phyloP scores from a whole-genome alignment of 2,113 vertebrate species.

The Brachypteracias leptosomus region DNA sequence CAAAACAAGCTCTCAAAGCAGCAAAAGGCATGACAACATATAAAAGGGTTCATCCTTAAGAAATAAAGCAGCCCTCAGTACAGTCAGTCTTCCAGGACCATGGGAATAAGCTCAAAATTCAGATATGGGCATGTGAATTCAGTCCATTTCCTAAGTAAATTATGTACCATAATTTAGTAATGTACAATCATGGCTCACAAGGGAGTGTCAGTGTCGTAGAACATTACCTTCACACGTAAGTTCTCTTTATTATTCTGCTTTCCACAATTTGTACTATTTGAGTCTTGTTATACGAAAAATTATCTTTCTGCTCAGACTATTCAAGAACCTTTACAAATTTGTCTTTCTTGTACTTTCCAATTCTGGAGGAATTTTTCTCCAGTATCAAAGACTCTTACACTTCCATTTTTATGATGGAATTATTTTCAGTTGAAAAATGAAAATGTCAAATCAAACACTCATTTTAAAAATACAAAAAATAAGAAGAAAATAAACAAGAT shows the following conservation, averaged over 20 bases:
- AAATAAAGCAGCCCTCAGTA: not conserved
- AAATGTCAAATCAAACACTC: not conserved
- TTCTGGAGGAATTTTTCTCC: not conserved
- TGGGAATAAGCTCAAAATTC: not conserved
- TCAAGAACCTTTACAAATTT: not conserved
- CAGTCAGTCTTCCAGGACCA: not conserved
- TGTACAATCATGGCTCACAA: not conserved
- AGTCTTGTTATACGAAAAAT: not conserved
- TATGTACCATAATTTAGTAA: not conserved
- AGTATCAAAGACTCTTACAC: not conserved
- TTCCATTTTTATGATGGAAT: not conserved
- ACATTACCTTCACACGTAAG: not conserved
- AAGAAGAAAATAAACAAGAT: not conserved
- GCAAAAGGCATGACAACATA: not conserved
- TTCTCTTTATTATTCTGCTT: not conserved
- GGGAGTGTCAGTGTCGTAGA: not conserved
- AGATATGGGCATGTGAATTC: not conserved
- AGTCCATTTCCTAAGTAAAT: not conserved
- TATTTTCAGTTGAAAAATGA: not conserved
- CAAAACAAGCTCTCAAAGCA: not conserved
- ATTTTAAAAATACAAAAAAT: not conserved
- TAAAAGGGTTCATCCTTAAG: not conserved
- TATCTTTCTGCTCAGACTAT: not conserved
- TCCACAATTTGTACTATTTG: not conserved
- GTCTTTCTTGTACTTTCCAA: not conserved